Evolutionary conservation across 2,797 vertebrate species (phyloP), one percentile per base, ranked within the genome.

Genomic region (Oryzias sinensis): DNA sequence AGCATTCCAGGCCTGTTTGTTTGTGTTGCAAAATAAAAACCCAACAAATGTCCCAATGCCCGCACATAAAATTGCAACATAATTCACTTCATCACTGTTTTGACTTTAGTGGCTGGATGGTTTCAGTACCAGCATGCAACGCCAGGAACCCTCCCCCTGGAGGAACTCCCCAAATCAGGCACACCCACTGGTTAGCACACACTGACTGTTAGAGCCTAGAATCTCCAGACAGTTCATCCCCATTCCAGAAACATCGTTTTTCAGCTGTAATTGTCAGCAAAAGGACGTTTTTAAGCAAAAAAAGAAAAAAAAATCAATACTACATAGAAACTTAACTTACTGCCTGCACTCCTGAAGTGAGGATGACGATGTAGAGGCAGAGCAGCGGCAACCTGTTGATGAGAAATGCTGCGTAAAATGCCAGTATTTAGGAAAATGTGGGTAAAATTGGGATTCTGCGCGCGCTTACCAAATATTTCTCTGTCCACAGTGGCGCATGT

Each of bases 301-400:
- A 18, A 18, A 18, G 18, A 18, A 18, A 18, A 42, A 50, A 14
- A 33, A 51, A 43, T 40, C 1, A 24, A 49, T 14, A 5, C 33
- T 43, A 60, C 7, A 42, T 60, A 55, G 46, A 46, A 41, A 33
- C 14, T 20, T 33, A 50, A 93, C 92, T 93, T 85, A 93, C 92
- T 55, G 90, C 91, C 29, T 84, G 68, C 17, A 59, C 91, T 78
- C 65, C 78, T 4, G 88, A 59, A 29, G 69, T 59, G 57, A 92
- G 73, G 72, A 87, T 46, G 69, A 81, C 52, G 5, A 89, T 13
- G 54, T n/a, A 55, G 64, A 91, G 56, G 70, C 79, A 87, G 47
- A 93, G 56, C 3, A 90, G 74, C 72, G 90, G 73, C 78, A 90
- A 79, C 90, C 92, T 93, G 80, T 7, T 43, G 48, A 43, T 2